Conservation (phyloP, 2,113 vertebrate species). For the Neogale vison region DNA sequence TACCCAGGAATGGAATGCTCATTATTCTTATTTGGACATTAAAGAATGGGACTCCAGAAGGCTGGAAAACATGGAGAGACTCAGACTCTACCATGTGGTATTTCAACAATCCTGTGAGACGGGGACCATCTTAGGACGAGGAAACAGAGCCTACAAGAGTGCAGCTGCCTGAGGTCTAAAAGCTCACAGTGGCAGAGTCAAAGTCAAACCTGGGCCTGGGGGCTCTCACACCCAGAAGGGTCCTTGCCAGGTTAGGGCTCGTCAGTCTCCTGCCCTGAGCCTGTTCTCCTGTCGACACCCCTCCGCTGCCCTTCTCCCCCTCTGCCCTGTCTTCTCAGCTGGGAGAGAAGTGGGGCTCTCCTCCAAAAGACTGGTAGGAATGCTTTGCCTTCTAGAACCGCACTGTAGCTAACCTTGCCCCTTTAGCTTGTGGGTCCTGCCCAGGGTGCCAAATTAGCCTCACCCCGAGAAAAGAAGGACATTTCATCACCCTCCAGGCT, state of each 20-base stretch:
- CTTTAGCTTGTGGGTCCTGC: background rate
- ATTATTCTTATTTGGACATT: slow-evolving; percentile 7
- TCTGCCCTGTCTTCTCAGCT: background rate
- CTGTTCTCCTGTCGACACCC: background rate
- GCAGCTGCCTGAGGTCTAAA: background rate
- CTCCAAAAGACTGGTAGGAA: background rate
- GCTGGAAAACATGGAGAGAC: background rate
- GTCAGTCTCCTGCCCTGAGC: background rate
- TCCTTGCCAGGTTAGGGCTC: background rate
- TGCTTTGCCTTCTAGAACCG: background rate
- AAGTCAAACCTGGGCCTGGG: background rate
- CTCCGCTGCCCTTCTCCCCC: background rate
- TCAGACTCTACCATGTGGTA: background rate
- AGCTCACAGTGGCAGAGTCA: background rate
- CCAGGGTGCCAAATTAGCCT: background rate
- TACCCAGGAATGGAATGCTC: slow-evolving; percentile 7
- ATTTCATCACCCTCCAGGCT: background rate
- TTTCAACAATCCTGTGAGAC: background rate
- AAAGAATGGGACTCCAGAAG: background rate
- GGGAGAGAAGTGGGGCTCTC: background rate
- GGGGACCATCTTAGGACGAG: background rate
- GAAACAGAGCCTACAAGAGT: background rate
- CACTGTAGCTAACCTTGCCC: background rate
- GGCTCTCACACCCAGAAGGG: background rate
- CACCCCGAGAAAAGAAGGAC: background rate